These are phyloP conservation scores for Hymenochirus boettgeri DNA, from an alignment of 2,113 vertebrate species.

Conservation along the genomic window DNA sequence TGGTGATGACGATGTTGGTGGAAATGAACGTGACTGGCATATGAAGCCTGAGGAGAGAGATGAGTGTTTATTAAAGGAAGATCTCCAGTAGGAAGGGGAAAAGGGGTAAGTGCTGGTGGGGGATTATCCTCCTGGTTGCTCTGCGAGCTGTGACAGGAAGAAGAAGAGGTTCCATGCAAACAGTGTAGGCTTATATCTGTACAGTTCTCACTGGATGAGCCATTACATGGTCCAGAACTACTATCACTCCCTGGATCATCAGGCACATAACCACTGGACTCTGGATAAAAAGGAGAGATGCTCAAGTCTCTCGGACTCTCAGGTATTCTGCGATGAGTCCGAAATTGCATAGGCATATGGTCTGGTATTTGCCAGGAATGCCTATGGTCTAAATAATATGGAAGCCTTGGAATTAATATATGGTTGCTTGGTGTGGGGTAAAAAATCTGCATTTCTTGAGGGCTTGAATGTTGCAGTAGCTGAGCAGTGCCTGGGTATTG, in stretches of 20 bases:
- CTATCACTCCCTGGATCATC: conserved; percentile 92
- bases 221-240: conserved; percentile 91
- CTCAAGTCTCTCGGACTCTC: conserved; percentile 8
- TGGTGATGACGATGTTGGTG: conserved; percentile 94
- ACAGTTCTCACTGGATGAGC: conserved; percentile 96
- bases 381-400: conserved; percentile 23
- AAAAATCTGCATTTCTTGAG: conserved; percentile 64
- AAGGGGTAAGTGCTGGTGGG: conserved; percentile 45
- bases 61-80: conserved; percentile 77
- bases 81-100: conserved; percentile 62
- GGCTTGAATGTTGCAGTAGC: conserved; percentile 60
- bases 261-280: conserved; percentile 85
- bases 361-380: conserved; percentile 18
- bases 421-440: conserved; percentile 55
- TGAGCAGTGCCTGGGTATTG: conserved; percentile 73
- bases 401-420: conserved; percentile 21
- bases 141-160: conserved; percentile 89
- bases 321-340: conserved; percentile 1
- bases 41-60: conserved; percentile 43
- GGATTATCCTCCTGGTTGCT: conserved; percentile 73
- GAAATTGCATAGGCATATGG: neutral
- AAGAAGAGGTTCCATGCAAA: conserved; percentile 89
- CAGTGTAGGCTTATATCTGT: conserved; percentile 90
- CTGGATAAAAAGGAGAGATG: conserved; percentile 16
- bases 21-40: conserved; percentile 82